Conservation (phyloP, 92 coral and sea anemone species). For the Zoanthus solanderi region DNA sequence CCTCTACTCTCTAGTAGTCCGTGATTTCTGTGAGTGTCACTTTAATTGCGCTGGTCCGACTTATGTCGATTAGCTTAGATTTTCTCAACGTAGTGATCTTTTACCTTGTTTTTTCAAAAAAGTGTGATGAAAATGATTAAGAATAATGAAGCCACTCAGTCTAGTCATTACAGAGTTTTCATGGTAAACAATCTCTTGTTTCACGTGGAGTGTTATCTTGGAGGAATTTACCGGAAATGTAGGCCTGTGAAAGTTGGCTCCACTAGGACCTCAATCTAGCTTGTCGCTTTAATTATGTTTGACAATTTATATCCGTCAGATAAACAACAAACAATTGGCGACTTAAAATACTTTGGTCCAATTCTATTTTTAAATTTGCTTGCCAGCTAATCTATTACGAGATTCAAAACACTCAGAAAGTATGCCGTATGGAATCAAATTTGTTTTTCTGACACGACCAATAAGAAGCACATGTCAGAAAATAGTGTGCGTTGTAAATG, state of each 20-base stretch:
- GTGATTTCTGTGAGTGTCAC: no score
- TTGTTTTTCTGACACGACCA: background rate
- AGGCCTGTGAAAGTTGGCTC: background rate
- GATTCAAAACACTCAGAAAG: background rate
- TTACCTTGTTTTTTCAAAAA: background rate
- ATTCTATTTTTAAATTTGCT: background rate
- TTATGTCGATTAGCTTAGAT: background rate
- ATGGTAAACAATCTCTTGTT: background rate
- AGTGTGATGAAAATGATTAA: background rate
- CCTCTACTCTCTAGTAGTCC: no score
- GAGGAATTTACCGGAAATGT: background rate
- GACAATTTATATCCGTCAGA: background rate
- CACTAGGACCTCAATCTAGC: background rate
- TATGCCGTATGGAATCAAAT: background rate
- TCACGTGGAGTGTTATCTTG: background rate
- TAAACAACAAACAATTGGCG: background rate
- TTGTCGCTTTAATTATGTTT: background rate
- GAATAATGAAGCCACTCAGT: background rate
- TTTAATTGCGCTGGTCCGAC: background rate
- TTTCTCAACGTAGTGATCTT: background rate
- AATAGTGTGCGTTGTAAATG: background rate
- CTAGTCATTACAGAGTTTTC: background rate
- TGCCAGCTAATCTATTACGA: background rate
- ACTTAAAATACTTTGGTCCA: background rate
- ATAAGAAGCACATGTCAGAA: background rate